Evolutionary conservation across 2,113 vertebrate species (phyloP).

Genomic region (Hyaena hyaena): DNA sequence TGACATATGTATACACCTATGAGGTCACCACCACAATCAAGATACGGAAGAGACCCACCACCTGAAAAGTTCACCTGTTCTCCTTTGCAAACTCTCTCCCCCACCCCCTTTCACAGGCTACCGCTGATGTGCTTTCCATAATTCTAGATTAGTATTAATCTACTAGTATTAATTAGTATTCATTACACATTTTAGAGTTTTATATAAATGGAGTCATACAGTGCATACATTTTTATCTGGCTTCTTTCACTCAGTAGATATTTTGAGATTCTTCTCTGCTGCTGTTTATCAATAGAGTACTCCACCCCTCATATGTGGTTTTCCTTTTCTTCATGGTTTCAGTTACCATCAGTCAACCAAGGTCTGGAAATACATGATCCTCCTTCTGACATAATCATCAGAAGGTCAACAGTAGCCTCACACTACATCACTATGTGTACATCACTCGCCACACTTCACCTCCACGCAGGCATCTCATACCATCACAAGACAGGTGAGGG

Average conservation of each 20-base stretch:
- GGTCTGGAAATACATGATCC: not conserved
- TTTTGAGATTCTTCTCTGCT: not conserved
- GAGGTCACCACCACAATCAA: not conserved
- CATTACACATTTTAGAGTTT: not conserved
- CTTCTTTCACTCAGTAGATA: not conserved
- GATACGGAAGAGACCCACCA: not conserved
- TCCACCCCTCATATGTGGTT: not conserved
- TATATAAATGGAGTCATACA: not conserved
- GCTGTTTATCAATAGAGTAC: not conserved
- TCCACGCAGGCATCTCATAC: not conserved
- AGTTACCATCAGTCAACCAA: not conserved
- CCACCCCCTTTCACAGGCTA: not conserved
- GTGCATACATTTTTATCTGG: not conserved
- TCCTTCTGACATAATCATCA: not conserved
- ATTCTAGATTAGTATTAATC: not conserved
- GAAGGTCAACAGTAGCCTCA: not conserved
- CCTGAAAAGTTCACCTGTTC: not conserved
- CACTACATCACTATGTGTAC: not conserved
- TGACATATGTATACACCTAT: not conserved
- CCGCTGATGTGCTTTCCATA: not conserved
- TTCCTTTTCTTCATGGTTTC: not conserved
- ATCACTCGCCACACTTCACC: not conserved
- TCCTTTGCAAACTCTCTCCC: no score
- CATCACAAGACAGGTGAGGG: not conserved
- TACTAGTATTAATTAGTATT: no score